phyloP scores from a whole-genome alignment of 2,797 vertebrate genomes.

The Forpus xanthops region DNA sequence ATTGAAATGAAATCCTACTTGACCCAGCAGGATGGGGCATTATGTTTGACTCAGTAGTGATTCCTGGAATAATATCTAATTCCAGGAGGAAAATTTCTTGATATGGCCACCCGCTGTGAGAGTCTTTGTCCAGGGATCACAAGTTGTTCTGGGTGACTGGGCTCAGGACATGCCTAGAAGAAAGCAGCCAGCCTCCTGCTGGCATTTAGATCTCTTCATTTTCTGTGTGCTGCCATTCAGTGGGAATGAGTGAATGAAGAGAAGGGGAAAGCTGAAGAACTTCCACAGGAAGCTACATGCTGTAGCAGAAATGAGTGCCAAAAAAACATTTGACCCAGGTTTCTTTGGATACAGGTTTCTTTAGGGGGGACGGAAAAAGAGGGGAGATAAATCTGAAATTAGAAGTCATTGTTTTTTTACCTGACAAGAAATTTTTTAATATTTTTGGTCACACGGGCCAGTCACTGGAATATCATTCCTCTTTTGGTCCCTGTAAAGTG shows the following conservation, averaged over 20 bases:
- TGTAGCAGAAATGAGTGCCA: slow-evolving; percentile 54
- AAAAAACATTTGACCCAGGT: slow-evolving; percentile 71
- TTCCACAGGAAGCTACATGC: slow-evolving; percentile 53
- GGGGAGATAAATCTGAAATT: neutral
- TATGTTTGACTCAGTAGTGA: slow-evolving; percentile 92
- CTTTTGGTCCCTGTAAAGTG: slow-evolving; percentile 73
- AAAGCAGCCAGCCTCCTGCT: slow-evolving; percentile 89
- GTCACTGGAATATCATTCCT: slow-evolving; percentile 68
- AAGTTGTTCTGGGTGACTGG: slow-evolving; percentile 95
- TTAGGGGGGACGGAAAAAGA: no score
- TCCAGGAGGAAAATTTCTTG: slow-evolving; percentile 92
- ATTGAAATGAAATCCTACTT: slow-evolving; percentile 97
- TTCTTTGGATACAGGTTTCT: slow-evolving; percentile 7
- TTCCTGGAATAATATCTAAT: slow-evolving; percentile 96
- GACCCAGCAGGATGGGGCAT: slow-evolving; percentile 90
- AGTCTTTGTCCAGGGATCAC: slow-evolving; percentile 94
- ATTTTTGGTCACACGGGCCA: slow-evolving; percentile 39
- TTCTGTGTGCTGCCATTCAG: slow-evolving; percentile 84
- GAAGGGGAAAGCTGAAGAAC: slow-evolving; percentile 25
- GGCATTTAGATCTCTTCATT: slow-evolving; percentile 97
- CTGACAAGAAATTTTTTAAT: slow-evolving; percentile 49
- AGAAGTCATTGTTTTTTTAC: neutral
- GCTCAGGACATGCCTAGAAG: slow-evolving; percentile 86
- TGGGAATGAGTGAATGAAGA: slow-evolving; percentile 75
- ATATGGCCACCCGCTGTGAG: slow-evolving; percentile 89